Base-by-base conservation (phyloP, 2,888 invertebrate genomes). In the Leptopilina drosophilae region DNA sequence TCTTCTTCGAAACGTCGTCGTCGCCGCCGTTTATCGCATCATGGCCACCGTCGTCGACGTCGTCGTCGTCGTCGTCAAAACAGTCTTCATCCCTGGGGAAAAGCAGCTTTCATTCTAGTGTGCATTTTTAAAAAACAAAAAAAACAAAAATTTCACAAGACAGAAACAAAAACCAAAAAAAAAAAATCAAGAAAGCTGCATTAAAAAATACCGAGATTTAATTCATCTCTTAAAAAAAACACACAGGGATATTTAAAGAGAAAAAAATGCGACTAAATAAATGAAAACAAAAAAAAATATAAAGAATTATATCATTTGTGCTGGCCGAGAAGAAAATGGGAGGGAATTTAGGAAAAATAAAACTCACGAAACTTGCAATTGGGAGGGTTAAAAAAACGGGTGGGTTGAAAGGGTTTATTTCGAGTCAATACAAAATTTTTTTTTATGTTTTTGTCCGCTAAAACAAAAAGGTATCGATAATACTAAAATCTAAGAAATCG, bases 1-100 rank as follows among this genome's bases (percentile, higher is more conserved):
- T 91, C 90, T 91, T 91, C 91, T 91, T 89, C 91, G 89, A 90
- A 90, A 89, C 88, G 89, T 89, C 91, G 88, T 91, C 90, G 89
- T 90, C 82, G 82, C 80, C 82, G 67, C 49, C 89, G 88, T 90
- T 33, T 88, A 89, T 88, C 87, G 87, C 84, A 85, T 86, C 84
- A 84, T 82, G 84, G 85, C 85, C 86, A 83, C 83, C 85, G 79
- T 80, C 46, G 33, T 2, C 42, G 42, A 42, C 83, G 83, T 87
- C 86, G 85, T 85, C 86, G 86, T 85, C 85, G 84, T 85, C 85
- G 81, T 87, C 85, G 87, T 73, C 73, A 73, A 73, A 56, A 86
- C 85, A 83, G 82, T 80, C 81, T 81, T 81, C 81, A 62, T 49
- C 76, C 80, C 78, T 76, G 79, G 82, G 56, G 64, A 12, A 33